Conservation (phyloP, 2,113 vertebrate genomes). For the Lophius piscatorius region DNA sequence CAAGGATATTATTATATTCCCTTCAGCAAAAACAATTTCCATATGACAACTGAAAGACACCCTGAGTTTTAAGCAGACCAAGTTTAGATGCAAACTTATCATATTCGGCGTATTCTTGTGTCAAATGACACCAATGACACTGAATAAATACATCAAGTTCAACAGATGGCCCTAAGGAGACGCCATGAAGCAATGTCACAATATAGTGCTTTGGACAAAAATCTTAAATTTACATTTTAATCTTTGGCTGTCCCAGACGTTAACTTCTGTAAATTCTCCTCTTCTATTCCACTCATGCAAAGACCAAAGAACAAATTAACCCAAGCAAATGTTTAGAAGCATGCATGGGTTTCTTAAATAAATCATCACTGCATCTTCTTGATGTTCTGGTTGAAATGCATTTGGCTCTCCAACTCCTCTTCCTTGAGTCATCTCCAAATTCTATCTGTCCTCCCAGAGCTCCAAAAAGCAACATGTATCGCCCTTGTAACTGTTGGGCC, state of each 20-base stretch:
- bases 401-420: slow-evolving; percentile 54
- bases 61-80: background rate
- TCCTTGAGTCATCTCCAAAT: slow-evolving; percentile 66
- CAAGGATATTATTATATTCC: too few relatives aligned
- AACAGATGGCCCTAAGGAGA: slow-evolving; percentile 53
- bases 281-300: too few relatives aligned
- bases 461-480: slow-evolving; percentile 67
- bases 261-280: too few relatives aligned
- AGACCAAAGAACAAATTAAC: too few relatives aligned
- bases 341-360: slow-evolving; percentile 54
- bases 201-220: too few relatives aligned
- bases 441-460: slow-evolving; percentile 61
- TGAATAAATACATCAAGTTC: slow-evolving; percentile 28
- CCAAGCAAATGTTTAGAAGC: too few relatives aligned
- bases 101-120: too few relatives aligned
- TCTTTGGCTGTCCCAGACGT: too few relatives aligned
- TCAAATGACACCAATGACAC: slow-evolving; percentile 8
- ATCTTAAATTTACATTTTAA: too few relatives aligned
- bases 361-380: slow-evolving; percentile 33
- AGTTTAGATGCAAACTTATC: background rate
- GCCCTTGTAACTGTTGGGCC: slow-evolving; percentile 55
- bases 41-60: too few relatives aligned
- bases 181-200: too few relatives aligned
- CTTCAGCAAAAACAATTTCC: too few relatives aligned
- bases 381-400: slow-evolving; percentile 39